Evolutionary conservation across 2,113 vertebrate genomes (phyloP).

Genomic region (Muntiacus muntjak): DNA sequence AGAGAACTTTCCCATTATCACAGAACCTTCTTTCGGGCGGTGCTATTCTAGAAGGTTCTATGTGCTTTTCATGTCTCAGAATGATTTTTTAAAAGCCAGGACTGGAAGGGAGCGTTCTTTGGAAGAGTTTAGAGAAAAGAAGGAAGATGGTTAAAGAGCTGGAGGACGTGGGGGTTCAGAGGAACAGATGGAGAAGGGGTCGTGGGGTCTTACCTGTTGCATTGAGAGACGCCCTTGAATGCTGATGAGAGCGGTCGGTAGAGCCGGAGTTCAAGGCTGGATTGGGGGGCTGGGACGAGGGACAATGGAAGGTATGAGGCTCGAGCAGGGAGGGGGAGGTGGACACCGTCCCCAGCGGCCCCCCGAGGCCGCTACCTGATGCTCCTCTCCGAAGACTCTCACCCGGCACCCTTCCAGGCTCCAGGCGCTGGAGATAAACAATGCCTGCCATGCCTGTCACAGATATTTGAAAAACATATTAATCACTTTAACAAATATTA

Average conservation of each 20-base stretch:
- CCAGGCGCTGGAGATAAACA: conserved; percentile 72
- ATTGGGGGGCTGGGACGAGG: not conserved
- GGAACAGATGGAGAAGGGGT: too few relatives aligned
- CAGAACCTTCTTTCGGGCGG: not conserved
- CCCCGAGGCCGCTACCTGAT: not conserved
- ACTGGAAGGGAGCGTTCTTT: not conserved
- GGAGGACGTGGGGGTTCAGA: not conserved
- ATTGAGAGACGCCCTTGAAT: rapidly evolving
- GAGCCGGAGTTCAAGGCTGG: not conserved
- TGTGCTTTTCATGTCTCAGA: not conserved
- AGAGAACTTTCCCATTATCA: rapidly evolving
- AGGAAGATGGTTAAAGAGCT: too few relatives aligned
- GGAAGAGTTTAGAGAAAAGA: not conserved
- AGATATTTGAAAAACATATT: conserved; percentile 83
- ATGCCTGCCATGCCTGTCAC: conserved; percentile 79
- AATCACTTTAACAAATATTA: conserved; percentile 86
- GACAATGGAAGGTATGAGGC: rapidly evolving
- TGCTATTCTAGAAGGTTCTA: conserved; percentile 6
- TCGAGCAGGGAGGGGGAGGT: not conserved
- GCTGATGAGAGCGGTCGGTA: rapidly evolving
- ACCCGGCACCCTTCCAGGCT: conserved; percentile 57
- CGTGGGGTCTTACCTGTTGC: rapidly evolving
- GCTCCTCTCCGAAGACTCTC: not conserved
- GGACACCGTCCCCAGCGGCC: rapidly evolving
- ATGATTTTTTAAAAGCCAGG: not conserved